phyloP scores from a whole-genome alignment of 2,797 vertebrate genomes.

The Sebastes taczanowskii region DNA sequence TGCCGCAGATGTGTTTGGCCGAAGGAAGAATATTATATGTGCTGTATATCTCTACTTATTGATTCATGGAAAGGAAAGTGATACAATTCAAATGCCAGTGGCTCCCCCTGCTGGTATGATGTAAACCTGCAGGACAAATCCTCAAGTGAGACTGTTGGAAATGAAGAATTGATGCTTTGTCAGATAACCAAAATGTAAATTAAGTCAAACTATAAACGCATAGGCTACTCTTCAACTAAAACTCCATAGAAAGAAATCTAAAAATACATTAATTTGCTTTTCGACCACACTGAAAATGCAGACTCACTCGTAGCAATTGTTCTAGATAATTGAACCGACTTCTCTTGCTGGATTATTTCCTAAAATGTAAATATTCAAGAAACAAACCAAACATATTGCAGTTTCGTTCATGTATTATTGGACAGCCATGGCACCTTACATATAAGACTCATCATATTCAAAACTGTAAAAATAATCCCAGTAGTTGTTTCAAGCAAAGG shows the following conservation, averaged over 20 bases:
- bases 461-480: constrained; percentile 9
- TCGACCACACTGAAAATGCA: not conserved
- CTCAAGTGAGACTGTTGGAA: too few relatives aligned
- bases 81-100: not conserved
- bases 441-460: not conserved
- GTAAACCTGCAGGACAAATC: not conserved
- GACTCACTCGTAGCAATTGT: not conserved
- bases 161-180: not conserved
- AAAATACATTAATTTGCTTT: not conserved
- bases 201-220: not conserved
- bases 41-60: not conserved
- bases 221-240: not conserved
- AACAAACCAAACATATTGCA: not conserved
- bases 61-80: too few relatives aligned
- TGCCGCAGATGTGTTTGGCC: not conserved
- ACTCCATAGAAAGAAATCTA: too few relatives aligned
- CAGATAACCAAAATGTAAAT: not conserved
- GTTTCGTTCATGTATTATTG: constrained; percentile 3
- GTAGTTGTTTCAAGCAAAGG: constrained; percentile 31
- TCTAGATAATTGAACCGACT: not conserved
- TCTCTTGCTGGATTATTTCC: not conserved
- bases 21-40: not conserved
- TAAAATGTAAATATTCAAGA: not conserved
- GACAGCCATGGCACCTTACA: not conserved
- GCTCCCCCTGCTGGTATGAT: constrained; percentile 43